Conservation (phyloP, 1,140 invertebrate genomes). For the Heliconius eleuchia region DNA sequence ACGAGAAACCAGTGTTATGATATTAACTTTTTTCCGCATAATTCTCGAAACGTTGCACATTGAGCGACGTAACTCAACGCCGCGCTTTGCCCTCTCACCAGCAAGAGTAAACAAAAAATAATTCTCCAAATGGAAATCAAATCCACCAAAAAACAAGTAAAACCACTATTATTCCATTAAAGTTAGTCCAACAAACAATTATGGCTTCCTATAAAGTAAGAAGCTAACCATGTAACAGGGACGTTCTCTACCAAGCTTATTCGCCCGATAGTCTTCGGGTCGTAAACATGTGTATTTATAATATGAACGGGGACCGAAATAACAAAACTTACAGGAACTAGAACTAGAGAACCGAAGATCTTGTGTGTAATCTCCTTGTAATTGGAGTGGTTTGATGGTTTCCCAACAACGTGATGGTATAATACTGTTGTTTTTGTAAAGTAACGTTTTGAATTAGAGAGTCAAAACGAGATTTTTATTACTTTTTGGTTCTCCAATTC, state of each 20-base stretch:
- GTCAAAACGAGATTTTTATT: no score
- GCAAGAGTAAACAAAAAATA: no score
- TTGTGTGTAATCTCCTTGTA: conserved; percentile 6
- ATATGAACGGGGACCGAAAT: conserved; percentile 9
- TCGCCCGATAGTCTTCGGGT: neutral
- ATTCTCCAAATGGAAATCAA: neutral
- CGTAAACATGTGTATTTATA: conserved; percentile 14
- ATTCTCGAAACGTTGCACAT: no score
- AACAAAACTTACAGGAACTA: neutral
- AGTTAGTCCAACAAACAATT: conserved; percentile 4
- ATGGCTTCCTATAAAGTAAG: neutral
- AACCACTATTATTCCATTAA: neutral
- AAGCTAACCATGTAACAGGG: neutral
- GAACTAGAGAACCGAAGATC: neutral
- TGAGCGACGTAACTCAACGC: no score
- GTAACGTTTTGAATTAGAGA: no score
- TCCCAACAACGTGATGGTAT: neutral
- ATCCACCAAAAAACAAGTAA: neutral
- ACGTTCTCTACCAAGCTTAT: conserved; percentile 7
- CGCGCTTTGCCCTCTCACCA: no score
- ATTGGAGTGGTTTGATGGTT: neutral
- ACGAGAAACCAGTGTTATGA: no score
- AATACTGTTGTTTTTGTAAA: neutral
- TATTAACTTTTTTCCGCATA: no score
- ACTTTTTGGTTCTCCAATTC: no score